Evolutionary conservation across 2,797 vertebrate genomes (phyloP).

Genomic region (Amniataba percoides): DNA sequence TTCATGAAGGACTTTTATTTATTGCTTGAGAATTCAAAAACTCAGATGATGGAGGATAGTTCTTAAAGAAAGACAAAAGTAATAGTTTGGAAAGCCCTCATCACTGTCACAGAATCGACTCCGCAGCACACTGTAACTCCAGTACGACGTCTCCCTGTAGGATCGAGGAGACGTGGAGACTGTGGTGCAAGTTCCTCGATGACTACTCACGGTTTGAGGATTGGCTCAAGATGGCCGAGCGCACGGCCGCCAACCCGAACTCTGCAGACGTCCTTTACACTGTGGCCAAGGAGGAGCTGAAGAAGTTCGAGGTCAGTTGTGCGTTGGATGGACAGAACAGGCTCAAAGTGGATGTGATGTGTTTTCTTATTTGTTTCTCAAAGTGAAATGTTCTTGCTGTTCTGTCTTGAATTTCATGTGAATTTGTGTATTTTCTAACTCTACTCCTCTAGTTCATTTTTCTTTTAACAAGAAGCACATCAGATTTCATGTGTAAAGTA

Average conservation of each 20-base stretch:
- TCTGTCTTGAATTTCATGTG: neutral
- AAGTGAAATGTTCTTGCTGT: neutral
- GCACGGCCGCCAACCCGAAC: slow-evolving; percentile 88
- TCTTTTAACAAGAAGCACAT: neutral
- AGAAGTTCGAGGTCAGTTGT: slow-evolving; percentile 92
- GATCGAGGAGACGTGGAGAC: slow-evolving; percentile 94
- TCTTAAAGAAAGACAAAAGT: no score
- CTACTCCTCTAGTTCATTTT: no score
- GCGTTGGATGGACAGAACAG: neutral
- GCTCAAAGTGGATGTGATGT: neutral
- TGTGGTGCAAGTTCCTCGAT: slow-evolving; percentile 95
- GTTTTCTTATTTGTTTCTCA: neutral
- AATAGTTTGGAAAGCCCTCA: neutral
- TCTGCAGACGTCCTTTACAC: slow-evolving; percentile 91
- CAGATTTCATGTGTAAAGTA: neutral
- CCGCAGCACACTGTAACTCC: neutral
- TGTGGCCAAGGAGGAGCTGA: slow-evolving; percentile 93
- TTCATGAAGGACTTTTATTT: neutral
- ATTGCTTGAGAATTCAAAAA: neutral
- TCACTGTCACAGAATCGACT: neutral
- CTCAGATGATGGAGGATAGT: no score
- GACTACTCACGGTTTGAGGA: slow-evolving; percentile 94
- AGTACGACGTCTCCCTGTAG: slow-evolving; percentile 69
- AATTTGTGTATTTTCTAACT: neutral
- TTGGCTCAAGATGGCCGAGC: slow-evolving; percentile 92